Evolutionary conservation across 2,888 invertebrate genomes (phyloP), one percentile per base, ranked within the genome.

Genomic region (Lasius platythorax): DNA sequence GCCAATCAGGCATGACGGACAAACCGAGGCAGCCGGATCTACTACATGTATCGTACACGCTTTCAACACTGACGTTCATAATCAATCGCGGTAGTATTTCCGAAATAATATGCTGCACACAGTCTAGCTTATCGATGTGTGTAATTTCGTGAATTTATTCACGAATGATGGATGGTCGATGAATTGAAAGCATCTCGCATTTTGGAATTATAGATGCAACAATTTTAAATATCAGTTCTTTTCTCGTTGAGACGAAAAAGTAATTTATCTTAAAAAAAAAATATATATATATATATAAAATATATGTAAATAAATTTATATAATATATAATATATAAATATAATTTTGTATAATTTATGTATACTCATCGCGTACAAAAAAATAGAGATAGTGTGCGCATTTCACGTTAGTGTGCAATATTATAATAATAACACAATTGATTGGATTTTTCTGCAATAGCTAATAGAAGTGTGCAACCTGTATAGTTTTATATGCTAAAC

Each of bases 1-100:
- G 85, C 86, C 90, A 89, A 92, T 92, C 90, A 87, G 88, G 87
- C 85, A 87, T 87, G 85, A 85, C 88, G 87, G 82, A 89, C 89
- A 86, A 83, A 83, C 82, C 85, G 85, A 88, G 81, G 33, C 63
- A 15, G 72, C 83, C 72, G 70, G 89, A 89, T 89, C 61, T 85
- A 8, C 81, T 82, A 53, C 50, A 67, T 58, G 74, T 85, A 74
- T 67, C 58, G 61, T 50, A 75, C n/a, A 73, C 75, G 83, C 72
- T 88, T 84, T 85, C 82, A 78, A 33, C 78, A 78, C 83, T 82
- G 79, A 89, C 73, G 15, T 73, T 79, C 56, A 85, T 87, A 87
- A 85, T 87, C 83, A 85, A 86, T 84, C 78, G 66, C 46, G 50
- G 63, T 68, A 85, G 83, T 85, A 61, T 78, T 85, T 79, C 46